A percentile compares a stretch with the other conserved stretches of the same genome.
Evolutionary conservation across 1,140 invertebrate species (phyloP).

Genomic region (Papilio glaucus): DNA sequence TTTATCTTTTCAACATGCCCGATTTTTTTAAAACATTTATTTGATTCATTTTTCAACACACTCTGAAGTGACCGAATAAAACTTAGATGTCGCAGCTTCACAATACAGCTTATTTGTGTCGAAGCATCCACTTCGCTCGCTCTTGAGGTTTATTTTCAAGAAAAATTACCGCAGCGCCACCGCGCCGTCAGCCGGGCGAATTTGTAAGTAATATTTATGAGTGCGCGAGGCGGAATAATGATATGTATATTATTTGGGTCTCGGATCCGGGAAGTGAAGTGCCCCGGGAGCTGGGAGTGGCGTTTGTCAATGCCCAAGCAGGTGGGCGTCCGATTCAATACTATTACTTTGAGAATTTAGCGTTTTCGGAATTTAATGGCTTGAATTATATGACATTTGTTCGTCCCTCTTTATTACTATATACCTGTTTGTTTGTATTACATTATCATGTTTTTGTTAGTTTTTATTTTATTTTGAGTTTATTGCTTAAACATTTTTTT

Average conservation of each 20-base stretch:
- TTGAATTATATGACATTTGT: conserved; percentile 13
- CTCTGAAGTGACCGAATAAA: neutral
- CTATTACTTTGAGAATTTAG: conserved; percentile 64
- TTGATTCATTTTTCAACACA: neutral
- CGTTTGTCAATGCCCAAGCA: conserved; percentile 74
- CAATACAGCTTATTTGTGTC: conserved; percentile 23
- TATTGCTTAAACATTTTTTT: too few relatives aligned
- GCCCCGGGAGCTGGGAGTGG: conserved; percentile 38
- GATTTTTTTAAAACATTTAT: too few relatives aligned
- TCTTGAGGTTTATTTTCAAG: conserved; percentile 51
- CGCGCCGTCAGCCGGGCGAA: conserved; percentile 58
- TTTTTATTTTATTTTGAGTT: too few relatives aligned
- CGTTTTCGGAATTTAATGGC: conserved; percentile 23
- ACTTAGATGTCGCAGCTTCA: neutral
- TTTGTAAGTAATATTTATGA: conserved; percentile 74
- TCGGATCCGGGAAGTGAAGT: conserved; percentile 49
- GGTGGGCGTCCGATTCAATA: conserved; percentile 62
- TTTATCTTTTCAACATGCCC: too few relatives aligned
- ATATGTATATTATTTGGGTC: conserved; percentile 75
- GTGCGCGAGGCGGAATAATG: conserved; percentile 65
- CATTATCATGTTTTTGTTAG: too few relatives aligned
- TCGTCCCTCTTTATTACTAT: too few relatives aligned
- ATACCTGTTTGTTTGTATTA: too few relatives aligned
- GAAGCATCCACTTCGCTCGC: conserved; percentile 19
- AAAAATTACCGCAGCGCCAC: conserved; percentile 60